Evolutionary conservation across 2,797 vertebrate genomes (phyloP), one percentile per base, ranked within the genome.

Genomic region (Buphagus erythrorhynchus): DNA sequence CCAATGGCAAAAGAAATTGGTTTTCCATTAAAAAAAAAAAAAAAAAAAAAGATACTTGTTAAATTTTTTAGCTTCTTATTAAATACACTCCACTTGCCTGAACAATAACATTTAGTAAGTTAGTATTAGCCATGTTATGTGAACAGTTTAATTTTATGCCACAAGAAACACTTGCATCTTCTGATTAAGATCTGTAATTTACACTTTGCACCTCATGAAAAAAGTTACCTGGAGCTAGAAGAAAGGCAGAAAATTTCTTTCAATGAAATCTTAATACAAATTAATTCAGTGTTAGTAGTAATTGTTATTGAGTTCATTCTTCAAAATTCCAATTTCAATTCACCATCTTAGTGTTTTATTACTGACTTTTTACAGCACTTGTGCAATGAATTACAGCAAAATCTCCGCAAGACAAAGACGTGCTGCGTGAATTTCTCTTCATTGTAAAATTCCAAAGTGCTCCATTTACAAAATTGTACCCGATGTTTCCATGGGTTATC

Each of bases 181-280:
- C 79, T 88, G 88, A 90, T 92, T 93, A 96, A 92, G 55, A 88
- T 84, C 88, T 83, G 48, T 24, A 51, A 69, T 90, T 95, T 83
- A 65, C 55, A 81, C 68, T 93, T 86, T 55, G 62, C 59, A 78
- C 38, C 45, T 88, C 36, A 25, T 65, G 73, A 86, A 76, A 83
- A 76, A 90, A 83, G 68, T 75, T 94, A 96, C 86, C 90, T 93
- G 92, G 57, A 95, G 91, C 71, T 75, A 90, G 48, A 83, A 82
- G 24, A 82, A n/a, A 96, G 52, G 49, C 83, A 92, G 22, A 63
- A 20, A 84, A 55, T 65, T 59, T 71, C 63, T 94, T 90, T 86
- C 68, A 95, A 92, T 94, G 72, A 91, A 95, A 88, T 86, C 95
- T 86, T 90, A 90, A 82, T 57, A 93, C 13, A 22, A 96, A 95